Conservation (phyloP, 1,140 invertebrate species). For the Musca vetustissima region DNA sequence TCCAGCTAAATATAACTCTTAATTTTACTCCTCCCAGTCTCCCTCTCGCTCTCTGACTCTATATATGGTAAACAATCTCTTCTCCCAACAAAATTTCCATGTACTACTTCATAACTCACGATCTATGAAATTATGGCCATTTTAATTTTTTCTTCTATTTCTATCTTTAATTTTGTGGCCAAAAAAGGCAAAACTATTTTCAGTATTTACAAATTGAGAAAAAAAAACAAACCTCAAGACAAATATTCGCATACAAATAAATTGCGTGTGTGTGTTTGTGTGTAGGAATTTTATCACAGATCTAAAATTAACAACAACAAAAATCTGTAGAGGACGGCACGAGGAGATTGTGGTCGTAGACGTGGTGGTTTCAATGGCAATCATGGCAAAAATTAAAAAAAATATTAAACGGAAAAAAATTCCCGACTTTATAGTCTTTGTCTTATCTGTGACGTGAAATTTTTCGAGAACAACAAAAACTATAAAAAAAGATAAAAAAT, state of each 20-base stretch:
- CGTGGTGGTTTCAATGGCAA: background rate
- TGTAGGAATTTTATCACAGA: background rate
- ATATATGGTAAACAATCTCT: too few relatives aligned
- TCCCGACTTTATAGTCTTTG: background rate
- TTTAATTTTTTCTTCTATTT: too few relatives aligned
- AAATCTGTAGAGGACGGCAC: too few relatives aligned
- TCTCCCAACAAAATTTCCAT: too few relatives aligned
- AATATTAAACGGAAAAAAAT: background rate
- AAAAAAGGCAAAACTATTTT: background rate
- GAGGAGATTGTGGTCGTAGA: background rate
- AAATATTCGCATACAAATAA: background rate
- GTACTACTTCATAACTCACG: too few relatives aligned
- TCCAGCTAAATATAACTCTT: too few relatives aligned
- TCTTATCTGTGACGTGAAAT: constrained; percentile 8
- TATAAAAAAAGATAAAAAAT: background rate
- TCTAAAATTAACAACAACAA: too few relatives aligned
- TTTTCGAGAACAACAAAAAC: background rate
- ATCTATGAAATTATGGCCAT: too few relatives aligned
- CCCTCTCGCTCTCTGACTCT: too few relatives aligned
- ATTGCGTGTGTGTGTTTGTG: background rate
- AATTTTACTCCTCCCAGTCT: too few relatives aligned
- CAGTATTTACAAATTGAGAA: too few relatives aligned
- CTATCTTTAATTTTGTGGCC: background rate
- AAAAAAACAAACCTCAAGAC: too few relatives aligned
- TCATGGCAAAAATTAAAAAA: background rate